phyloP scores from a whole-genome alignment of 2,113 vertebrate species.

The Cynopterus brachyotis region DNA sequence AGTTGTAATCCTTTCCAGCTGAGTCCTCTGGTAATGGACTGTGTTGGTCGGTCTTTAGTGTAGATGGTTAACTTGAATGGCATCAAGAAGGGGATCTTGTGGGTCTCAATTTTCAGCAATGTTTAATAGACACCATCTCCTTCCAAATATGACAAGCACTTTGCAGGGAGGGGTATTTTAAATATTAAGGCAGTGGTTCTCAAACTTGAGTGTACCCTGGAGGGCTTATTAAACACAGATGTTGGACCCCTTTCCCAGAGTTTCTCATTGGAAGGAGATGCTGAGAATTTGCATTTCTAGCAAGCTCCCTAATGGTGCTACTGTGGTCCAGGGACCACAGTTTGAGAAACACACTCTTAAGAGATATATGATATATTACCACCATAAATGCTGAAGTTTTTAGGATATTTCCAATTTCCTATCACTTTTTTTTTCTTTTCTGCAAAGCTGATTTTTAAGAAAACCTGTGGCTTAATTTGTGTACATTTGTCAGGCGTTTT shows the following conservation, averaged over 20 bases:
- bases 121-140: constrained; percentile 47
- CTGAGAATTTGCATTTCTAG: background rate
- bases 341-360: constrained; percentile 14
- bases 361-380: background rate
- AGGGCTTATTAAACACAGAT: constrained; percentile 20
- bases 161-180: background rate
- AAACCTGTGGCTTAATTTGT: background rate
- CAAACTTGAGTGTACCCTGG: background rate
- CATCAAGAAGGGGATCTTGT: constrained; percentile 34
- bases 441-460: background rate
- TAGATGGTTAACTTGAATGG: constrained; percentile 53
- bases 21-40: constrained; percentile 51
- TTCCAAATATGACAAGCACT: constrained; percentile 1
- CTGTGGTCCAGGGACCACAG: background rate
- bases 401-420: background rate
- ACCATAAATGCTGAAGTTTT: background rate
- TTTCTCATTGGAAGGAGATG: background rate
- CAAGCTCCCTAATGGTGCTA: background rate
- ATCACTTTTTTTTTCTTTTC: background rate
- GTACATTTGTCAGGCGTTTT: background rate
- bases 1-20: constrained; percentile 70
- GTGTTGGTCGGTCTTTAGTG: constrained; percentile 42
- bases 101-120: constrained; percentile 29
- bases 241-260: background rate
- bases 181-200: background rate